Evolutionary conservation across 1,140 invertebrate genomes (phyloP).

Genomic region (Pseudomyrmex dendroicus): DNA sequence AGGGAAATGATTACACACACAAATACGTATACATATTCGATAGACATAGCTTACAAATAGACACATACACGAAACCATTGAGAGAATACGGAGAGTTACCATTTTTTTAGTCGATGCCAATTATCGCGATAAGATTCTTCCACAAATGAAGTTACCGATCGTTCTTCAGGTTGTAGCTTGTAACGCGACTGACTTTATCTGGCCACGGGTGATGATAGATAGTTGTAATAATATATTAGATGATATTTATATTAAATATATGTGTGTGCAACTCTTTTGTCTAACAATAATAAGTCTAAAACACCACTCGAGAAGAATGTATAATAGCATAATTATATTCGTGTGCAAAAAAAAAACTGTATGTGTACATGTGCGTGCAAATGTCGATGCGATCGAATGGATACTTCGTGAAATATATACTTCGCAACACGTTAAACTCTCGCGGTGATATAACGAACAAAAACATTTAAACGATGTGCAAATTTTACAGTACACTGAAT

Average conservation of each 20-base stretch:
- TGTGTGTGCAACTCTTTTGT: background rate
- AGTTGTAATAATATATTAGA: constrained; percentile 53
- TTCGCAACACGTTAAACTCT: background rate
- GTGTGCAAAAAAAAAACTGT: too few species aligned
- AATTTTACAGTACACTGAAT: background rate
- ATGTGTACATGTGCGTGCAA: background rate
- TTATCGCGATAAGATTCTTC: constrained; percentile 46
- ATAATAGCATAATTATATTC: too few species aligned
- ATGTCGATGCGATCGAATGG: background rate
- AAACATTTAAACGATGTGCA: constrained; percentile 6
- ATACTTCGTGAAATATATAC: background rate
- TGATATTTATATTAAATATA: constrained; percentile 5
- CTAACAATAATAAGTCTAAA: background rate
- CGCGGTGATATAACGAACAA: background rate
- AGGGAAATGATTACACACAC: background rate
- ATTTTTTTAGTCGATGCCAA: constrained; percentile 44
- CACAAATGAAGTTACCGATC: constrained; percentile 10
- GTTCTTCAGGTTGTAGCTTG: constrained; percentile 22
- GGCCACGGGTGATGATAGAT: background rate
- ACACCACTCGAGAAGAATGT: too few species aligned
- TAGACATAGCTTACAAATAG: constrained; percentile 19
- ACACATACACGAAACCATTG: constrained; percentile 23
- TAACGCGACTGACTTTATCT: constrained; percentile 39
- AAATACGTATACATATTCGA: background rate
- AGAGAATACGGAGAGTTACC: constrained; percentile 46